Evolutionary conservation across 2,888 invertebrate species (phyloP), one percentile per base, ranked within the genome.

Genomic region (Cantharis rufa): DNA sequence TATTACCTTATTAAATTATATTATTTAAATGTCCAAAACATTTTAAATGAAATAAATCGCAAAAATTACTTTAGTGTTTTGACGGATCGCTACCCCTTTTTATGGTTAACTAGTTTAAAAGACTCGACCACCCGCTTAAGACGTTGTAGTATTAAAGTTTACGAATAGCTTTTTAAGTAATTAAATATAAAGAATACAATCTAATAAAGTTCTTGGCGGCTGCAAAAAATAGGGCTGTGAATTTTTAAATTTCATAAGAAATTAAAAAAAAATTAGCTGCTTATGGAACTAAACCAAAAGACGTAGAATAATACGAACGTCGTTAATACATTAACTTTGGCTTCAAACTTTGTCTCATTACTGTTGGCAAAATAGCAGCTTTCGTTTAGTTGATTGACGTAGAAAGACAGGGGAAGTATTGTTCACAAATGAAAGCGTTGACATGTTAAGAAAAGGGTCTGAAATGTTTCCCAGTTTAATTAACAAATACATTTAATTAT

Each of bases 261-360:
- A 13, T 32, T 32, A 13, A 3, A n/a, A 48, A 24, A n/a, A 48
- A 48, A 48, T 48, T 48, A 48, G 7, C 48, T 7, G 7, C 48
- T 48, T 48, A 28, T 28, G 5, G 48, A 48, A 48, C n/a, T 48
- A 48, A n/a, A 7, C n/a, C 18, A 63, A 63, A n/a, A 66, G 24
- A 66, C 64, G 64, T 15, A 9, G 21, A 66, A 66, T 66, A 21
- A 66, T 48, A 66, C 18, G 13, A 66, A 66, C 18, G 64, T 69
- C 69, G 69, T 73, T 73, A 73, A 73, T 73, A 69, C 73, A 69
- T 73, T 73, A 73, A 69, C 32, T 62, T 62, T 62, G 73, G 69
- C 27, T 69, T 28, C 48, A 61, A 73, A 68, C 69, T 68, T 73
- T 73, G 68, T 73, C 73, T 73, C 73, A 73, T 73, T 73, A 69